phyloP scores from a whole-genome alignment of 2,113 vertebrate genomes.

The Pseudorhombus dupliciocellatus region DNA sequence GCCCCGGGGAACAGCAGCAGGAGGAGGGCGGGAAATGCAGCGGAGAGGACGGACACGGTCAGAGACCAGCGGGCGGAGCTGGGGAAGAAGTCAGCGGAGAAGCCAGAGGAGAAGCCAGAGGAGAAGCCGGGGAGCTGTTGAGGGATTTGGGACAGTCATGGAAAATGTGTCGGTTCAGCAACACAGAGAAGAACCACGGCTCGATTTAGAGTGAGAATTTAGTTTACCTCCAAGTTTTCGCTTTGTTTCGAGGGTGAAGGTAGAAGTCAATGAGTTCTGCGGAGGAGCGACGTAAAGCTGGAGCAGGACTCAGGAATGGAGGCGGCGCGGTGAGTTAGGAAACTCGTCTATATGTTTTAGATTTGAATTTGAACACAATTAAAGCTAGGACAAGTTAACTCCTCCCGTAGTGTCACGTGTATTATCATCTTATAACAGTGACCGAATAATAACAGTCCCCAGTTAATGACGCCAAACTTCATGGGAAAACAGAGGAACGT shows the following conservation, averaged over 20 bases:
- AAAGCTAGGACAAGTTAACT: neutral
- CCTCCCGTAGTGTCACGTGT: too few relatives aligned
- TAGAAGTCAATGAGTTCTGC: constrained; percentile 63
- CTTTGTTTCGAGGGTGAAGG: neutral
- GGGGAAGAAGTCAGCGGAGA: constrained; percentile 26
- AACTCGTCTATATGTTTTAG: neutral
- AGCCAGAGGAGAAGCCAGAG: constrained; percentile 45
- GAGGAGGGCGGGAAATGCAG: neutral
- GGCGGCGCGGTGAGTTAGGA: constrained; percentile 54
- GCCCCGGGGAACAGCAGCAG: constrained; percentile 14
- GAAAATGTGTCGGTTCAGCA: constrained; percentile 17
- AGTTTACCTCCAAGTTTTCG: neutral
- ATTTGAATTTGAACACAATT: neutral
- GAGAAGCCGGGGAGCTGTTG: constrained; percentile 62
- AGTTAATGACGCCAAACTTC: neutral
- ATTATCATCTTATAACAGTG: too few relatives aligned
- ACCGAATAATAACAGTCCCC: constrained; percentile 1
- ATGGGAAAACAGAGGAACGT: neutral
- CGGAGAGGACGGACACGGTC: neutral
- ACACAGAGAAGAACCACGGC: neutral
- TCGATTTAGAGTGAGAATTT: neutral
- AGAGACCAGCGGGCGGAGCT: neutral
- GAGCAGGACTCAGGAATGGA: constrained; percentile 41
- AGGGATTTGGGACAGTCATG: constrained; percentile 47
- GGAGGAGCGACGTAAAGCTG: constrained; percentile 25